These are phyloP conservation scores for Festucalex cinctus DNA, from an alignment of 2,113 vertebrate genomes.

Conservation along the genomic window DNA sequence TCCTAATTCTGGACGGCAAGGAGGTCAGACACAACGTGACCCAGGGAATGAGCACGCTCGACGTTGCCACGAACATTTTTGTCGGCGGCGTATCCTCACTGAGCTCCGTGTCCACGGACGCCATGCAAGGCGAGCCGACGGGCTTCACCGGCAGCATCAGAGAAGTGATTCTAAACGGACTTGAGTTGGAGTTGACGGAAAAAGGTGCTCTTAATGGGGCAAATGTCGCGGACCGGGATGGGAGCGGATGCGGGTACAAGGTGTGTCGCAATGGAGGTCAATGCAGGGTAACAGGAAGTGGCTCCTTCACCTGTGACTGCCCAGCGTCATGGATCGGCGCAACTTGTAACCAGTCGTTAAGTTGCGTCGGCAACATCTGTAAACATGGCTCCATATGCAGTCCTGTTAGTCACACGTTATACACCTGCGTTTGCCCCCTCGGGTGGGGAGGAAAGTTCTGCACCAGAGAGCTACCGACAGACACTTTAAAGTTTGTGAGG, in stretches of 20 bases:
- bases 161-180: slow-evolving; percentile 74
- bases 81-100: slow-evolving; percentile 79
- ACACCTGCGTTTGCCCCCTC: slow-evolving; percentile 75
- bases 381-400: slow-evolving; percentile 70
- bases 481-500: slow-evolving; percentile 71
- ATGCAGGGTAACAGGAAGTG: slow-evolving; percentile 51
- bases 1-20: slow-evolving; percentile 73
- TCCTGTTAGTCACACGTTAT: slow-evolving; percentile 59
- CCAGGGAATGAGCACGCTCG: slow-evolving; percentile 72
- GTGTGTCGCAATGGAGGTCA: slow-evolving; percentile 77
- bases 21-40: slow-evolving; percentile 58
- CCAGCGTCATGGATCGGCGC: slow-evolving; percentile 68
- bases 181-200: slow-evolving; percentile 76
- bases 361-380: slow-evolving; percentile 71
- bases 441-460: slow-evolving; percentile 79
- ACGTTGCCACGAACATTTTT: slow-evolving; percentile 76
- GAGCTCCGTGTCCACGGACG: slow-evolving; percentile 67
- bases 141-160: slow-evolving; percentile 79
- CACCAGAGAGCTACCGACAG: slow-evolving; percentile 58
- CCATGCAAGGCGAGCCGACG: slow-evolving; percentile 67
- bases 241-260: slow-evolving; percentile 78
- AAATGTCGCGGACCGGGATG: slow-evolving; percentile 84
- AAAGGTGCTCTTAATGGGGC: slow-evolving; percentile 71
- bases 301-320: slow-evolving; percentile 75
- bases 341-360: slow-evolving; percentile 70